phyloP scores from a whole-genome alignment of 2,888 invertebrate genomes.

The Parnassius mnemosyne region DNA sequence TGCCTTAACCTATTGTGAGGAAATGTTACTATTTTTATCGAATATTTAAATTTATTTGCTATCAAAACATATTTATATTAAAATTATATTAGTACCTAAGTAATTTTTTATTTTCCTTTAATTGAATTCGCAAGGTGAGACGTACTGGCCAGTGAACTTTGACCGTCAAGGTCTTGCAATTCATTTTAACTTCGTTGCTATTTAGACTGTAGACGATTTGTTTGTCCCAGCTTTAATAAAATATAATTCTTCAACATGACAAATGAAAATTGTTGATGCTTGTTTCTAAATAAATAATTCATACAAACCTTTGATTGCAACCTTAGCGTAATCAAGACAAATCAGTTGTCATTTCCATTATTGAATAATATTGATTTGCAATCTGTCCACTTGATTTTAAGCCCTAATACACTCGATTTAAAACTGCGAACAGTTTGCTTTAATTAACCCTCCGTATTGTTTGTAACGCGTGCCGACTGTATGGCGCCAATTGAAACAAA shows the following conservation, averaged over 20 bases:
- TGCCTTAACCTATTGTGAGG: no score
- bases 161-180: conserved; percentile 10
- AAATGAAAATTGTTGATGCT: neutral
- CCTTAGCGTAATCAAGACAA: conserved; percentile 13
- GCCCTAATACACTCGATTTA: conserved; percentile 7
- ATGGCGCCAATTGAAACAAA: conserved; percentile 36
- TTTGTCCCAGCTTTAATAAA: no score
- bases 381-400: conserved; percentile 4
- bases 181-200: no score
- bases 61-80: no score
- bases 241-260: no score
- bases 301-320: conserved; percentile 5
- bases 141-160: conserved; percentile 15
- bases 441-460: conserved; percentile 11
- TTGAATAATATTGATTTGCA: conserved; percentile 22
- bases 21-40: no score
- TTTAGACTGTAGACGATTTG: no score
- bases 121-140: conserved; percentile 10
- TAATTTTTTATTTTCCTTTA: conserved; percentile 1
- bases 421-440: conserved; percentile 6
- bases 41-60: no score
- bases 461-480: conserved; percentile 35
- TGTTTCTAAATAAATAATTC: conserved; percentile 10
- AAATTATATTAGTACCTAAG: no score
- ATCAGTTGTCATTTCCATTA: conserved; percentile 19